A percentile compares a stretch with the other conserved stretches of the same genome.
Conservation (phyloP, 2,113 vertebrate genomes). For the Fregata magnificens region DNA sequence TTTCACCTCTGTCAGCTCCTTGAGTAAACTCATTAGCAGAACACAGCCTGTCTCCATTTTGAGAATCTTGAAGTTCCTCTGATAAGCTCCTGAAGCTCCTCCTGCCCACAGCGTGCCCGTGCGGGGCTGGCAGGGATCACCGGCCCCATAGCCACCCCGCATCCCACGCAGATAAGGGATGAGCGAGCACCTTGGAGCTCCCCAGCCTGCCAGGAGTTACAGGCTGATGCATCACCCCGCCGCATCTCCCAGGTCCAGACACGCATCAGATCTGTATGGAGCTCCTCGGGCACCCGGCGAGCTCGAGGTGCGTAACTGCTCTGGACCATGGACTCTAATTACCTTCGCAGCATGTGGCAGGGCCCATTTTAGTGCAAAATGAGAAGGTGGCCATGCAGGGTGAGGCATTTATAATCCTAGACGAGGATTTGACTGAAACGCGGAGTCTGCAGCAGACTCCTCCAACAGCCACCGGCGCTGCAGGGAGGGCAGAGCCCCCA, state of each 20-base stretch:
- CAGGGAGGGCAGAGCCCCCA: not conserved
- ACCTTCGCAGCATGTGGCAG: not conserved
- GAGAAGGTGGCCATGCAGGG: not conserved
- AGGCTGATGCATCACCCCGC: not conserved
- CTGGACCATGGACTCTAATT: rapidly evolving
- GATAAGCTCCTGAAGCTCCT: not conserved
- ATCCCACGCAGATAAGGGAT: rapidly evolving
- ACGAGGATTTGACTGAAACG: not conserved
- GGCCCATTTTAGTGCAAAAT: not conserved
- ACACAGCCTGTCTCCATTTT: not conserved
- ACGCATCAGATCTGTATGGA: not conserved
- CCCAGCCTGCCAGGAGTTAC: not conserved
- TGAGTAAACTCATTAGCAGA: not conserved
- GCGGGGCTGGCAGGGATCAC: not conserved
- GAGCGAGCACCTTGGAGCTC: not conserved
- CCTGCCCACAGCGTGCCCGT: rapidly evolving
- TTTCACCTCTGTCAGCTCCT: not conserved
- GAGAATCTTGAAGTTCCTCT: rapidly evolving
- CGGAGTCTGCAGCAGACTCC: not conserved
- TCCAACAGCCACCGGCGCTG: not conserved
- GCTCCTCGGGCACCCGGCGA: rapidly evolving
- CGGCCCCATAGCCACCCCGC: rapidly evolving
- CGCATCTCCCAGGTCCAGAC: not conserved
- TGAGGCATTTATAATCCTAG: not conserved
- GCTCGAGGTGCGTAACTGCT: not conserved